Evolutionary conservation across 2,113 vertebrate genomes (phyloP).

Genomic region (Muntiacus muntjak): DNA sequence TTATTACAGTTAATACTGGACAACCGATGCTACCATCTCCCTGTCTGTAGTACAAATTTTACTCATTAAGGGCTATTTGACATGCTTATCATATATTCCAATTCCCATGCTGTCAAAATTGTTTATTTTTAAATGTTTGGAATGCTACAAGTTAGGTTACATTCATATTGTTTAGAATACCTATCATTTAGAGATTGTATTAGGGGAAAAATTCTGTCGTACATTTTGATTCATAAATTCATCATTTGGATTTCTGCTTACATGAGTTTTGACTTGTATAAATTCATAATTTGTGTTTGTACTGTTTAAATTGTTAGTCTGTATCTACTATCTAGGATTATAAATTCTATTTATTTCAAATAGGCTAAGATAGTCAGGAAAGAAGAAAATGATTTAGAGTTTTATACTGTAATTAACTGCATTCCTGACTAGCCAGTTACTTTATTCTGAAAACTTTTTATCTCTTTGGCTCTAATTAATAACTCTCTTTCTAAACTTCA

Average conservation of each 20-base stretch:
- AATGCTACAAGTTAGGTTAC: not conserved
- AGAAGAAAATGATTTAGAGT: not conserved
- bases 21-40: too few relatives aligned
- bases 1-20: not conserved
- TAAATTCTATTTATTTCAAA: not conserved
- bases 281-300: not conserved
- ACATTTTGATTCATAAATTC: not conserved
- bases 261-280: not conserved
- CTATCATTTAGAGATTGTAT: not conserved
- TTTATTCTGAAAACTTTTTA: not conserved
- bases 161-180: not conserved
- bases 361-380: not conserved
- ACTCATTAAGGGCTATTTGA: not conserved
- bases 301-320: not conserved
- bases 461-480: not conserved
- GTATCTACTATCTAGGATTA: not conserved
- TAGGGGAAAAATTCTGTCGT: not conserved
- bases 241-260: not conserved
- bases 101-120: not conserved
- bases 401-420: not conserved
- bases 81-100: not conserved
- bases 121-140: not conserved
- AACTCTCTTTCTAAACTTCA: not conserved
- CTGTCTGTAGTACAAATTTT: not conserved
- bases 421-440: not conserved